A percentile compares a stretch with the other conserved stretches of the same genome.
phyloP scores from a whole-genome alignment of 53 echinoderm and acorn worm species.

The Holothuria leucospilota region DNA sequence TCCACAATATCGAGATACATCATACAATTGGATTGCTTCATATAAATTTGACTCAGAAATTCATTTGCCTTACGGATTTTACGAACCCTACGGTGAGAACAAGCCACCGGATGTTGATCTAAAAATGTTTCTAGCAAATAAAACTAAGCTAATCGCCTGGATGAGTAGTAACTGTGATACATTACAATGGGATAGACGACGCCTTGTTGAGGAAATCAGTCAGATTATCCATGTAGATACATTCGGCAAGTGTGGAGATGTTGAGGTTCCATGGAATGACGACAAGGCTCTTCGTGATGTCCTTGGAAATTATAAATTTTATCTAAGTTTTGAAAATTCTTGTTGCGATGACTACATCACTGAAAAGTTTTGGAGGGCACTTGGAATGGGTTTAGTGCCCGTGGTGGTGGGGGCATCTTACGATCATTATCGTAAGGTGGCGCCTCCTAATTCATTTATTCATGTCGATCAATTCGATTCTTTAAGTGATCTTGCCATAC shows the following conservation, averaged over 20 bases:
- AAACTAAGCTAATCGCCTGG: neutral
- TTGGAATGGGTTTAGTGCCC: neutral
- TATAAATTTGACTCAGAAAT: slow-evolving; percentile 23
- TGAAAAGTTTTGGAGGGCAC: neutral
- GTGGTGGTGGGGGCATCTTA: neutral
- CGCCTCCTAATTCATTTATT: neutral
- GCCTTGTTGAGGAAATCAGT: neutral
- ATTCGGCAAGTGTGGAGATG: slow-evolving; percentile 1
- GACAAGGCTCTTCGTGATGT: neutral
- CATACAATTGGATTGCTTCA: slow-evolving; percentile 33
- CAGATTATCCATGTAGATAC: neutral
- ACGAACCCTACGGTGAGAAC: neutral
- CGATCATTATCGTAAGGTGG: neutral
- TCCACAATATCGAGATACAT: neutral
- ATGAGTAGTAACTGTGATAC: neutral
- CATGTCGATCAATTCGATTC: neutral
- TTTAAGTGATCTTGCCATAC: neutral
- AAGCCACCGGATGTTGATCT: neutral
- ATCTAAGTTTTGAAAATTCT: slow-evolving; percentile 1
- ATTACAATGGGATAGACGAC: neutral
- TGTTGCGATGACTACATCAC: slow-evolving; percentile 16
- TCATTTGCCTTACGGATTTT: slow-evolving; percentile 10
- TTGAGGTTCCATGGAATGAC: neutral
- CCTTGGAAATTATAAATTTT: neutral
- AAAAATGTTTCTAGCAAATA: neutral